Conservation (phyloP, 1,140 invertebrate genomes). For the Drosophila mauritiana region DNA sequence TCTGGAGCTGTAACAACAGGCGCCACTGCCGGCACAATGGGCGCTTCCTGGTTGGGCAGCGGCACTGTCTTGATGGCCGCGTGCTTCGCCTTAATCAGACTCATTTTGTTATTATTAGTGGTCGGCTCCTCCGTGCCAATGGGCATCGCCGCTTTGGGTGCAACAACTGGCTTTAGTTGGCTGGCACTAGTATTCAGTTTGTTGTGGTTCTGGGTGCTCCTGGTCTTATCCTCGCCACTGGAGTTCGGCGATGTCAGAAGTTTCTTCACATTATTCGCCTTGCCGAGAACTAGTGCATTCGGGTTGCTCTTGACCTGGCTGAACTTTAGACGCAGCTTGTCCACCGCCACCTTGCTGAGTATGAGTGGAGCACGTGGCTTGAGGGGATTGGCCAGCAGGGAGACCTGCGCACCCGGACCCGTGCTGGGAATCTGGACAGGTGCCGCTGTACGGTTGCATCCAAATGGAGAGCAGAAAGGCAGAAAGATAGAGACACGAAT, state of each 20-base stretch:
- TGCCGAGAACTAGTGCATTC: conserved; percentile 45
- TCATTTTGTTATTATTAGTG: conserved; percentile 24
- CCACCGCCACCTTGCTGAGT: conserved; percentile 64
- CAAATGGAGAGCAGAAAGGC: neutral
- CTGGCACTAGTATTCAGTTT: neutral
- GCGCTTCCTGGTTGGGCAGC: conserved; percentile 11
- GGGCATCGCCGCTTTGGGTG: conserved; percentile 5
- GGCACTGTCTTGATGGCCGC: conserved; percentile 14
- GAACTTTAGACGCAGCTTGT: conserved; percentile 64
- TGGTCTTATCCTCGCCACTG: neutral
- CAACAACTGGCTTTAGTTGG: neutral
- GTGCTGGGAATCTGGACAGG: conserved; percentile 13
- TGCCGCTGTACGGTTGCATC: conserved; percentile 9
- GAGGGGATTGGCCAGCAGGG: conserved; percentile 50
- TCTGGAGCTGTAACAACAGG: neutral
- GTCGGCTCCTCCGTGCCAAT: conserved; percentile 2
- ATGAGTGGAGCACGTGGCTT: conserved; percentile 53
- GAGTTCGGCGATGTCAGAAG: conserved; percentile 1
- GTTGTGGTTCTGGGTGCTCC: conserved; percentile 5
- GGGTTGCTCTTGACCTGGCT: conserved; percentile 56
- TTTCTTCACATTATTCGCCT: conserved; percentile 24
- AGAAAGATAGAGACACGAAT: conserved; percentile 9
- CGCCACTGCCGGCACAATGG: neutral
- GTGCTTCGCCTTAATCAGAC: conserved; percentile 20
- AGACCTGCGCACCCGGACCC: conserved; percentile 35